Conservation (phyloP, 92 coral and sea anemone genomes). For the Phenganax subtilis region DNA sequence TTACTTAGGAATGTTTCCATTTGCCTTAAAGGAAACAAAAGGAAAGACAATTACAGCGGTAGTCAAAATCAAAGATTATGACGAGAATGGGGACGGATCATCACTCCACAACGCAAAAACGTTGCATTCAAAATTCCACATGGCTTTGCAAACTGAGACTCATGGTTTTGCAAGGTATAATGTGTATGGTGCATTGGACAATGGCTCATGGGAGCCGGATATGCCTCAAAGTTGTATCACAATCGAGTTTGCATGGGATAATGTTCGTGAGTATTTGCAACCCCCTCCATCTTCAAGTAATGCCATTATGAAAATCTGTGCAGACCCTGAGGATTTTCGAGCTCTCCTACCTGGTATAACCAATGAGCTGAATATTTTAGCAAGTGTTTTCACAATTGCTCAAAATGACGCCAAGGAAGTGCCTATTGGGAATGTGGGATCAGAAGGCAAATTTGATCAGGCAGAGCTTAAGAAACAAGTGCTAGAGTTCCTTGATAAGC, state of each 20-base stretch:
- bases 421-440: slow-evolving; percentile 45
- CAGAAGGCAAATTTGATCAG: slow-evolving; percentile 19
- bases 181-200: slow-evolving; percentile 58
- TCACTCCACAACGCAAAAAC: neutral
- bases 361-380: slow-evolving; percentile 57
- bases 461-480: slow-evolving; percentile 49
- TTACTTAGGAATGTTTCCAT: slow-evolving; percentile 61
- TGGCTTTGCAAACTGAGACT: slow-evolving; percentile 44
- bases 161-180: slow-evolving; percentile 80
- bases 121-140: slow-evolving; percentile 4
- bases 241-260: slow-evolving; percentile 90
- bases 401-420: slow-evolving; percentile 44
- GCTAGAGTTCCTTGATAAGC: slow-evolving; percentile 65
- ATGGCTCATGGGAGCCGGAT: slow-evolving; percentile 42
- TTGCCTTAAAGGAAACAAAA: neutral
- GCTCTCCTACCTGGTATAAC: slow-evolving; percentile 53
- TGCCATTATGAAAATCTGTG: slow-evolving; percentile 73
- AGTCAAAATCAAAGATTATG: slow-evolving; percentile 49
- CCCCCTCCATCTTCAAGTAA: slow-evolving; percentile 83
- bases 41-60: slow-evolving; percentile 48
- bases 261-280: slow-evolving; percentile 61
- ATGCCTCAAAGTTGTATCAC: slow-evolving; percentile 59
- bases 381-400: slow-evolving; percentile 1
- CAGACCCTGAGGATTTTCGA: slow-evolving; percentile 73
- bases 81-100: slow-evolving; percentile 11